Evolutionary conservation across 2,888 invertebrate species (phyloP).

Genomic region (Pristionchus japonicus): DNA sequence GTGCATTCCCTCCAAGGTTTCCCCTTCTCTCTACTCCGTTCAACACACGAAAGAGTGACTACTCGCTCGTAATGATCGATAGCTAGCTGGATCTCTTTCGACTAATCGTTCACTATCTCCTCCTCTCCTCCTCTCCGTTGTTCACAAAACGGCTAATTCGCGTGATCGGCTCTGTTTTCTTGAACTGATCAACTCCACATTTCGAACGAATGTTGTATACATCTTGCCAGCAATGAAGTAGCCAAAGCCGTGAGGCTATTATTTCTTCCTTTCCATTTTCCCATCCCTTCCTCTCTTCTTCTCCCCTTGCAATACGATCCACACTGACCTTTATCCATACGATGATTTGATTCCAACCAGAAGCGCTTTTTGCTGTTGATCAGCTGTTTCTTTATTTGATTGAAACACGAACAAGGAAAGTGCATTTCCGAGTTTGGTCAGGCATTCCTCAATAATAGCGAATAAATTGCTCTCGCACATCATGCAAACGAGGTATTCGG

Average conservation of each 20-base stretch:
- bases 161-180: not conserved
- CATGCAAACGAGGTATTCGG: not conserved
- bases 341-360: not conserved
- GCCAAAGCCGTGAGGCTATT: not conserved
- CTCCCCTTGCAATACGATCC: constrained; percentile 9
- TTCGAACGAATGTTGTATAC: not conserved
- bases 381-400: not conserved
- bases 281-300: not conserved
- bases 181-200: not conserved
- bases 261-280: not conserved
- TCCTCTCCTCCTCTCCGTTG: not conserved
- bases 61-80: not conserved
- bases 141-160: not conserved
- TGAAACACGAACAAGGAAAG: constrained; percentile 3
- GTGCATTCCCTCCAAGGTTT: not conserved
- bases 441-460: not conserved
- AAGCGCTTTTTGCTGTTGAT: not conserved
- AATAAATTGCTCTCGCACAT: not conserved
- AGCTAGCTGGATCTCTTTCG: not conserved
- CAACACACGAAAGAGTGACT: not conserved
- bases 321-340: not conserved
- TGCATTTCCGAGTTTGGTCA: not conserved
- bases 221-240: not conserved
- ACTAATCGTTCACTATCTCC: not conserved
- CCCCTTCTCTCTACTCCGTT: not conserved